Conservation (phyloP, 2,888 invertebrate species). For the Drosophila picticornis region DNA sequence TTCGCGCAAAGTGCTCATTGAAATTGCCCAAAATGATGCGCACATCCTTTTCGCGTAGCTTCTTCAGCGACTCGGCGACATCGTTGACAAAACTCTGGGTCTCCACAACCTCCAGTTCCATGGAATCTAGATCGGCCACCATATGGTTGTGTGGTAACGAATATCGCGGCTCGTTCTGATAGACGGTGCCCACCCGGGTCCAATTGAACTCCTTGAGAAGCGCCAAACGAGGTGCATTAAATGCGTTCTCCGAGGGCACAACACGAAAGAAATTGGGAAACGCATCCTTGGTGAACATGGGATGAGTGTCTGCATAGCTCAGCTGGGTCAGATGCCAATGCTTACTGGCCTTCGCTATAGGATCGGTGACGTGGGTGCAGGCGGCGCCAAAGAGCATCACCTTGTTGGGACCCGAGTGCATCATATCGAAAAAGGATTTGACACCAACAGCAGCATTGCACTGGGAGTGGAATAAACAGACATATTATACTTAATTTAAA, state of each 20-base stretch:
- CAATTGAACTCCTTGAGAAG: conserved; percentile 97
- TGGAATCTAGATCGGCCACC: conserved; percentile 93
- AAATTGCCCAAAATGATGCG: conserved; percentile 98
- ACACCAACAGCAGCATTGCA: conserved; percentile 97
- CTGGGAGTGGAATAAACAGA: conserved; percentile 85
- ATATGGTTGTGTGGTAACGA: conserved; percentile 95
- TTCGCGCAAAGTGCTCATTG: conserved; percentile 96
- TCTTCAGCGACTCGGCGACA: conserved; percentile 91
- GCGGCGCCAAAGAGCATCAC: conserved; percentile 98
- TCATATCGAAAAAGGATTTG: conserved; percentile 98
- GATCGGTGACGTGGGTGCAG: conserved; percentile 98
- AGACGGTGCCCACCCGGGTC: conserved; percentile 98
- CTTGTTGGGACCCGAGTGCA: conserved; percentile 96
- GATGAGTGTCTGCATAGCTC: conserved; percentile 98
- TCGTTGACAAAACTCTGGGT: conserved; percentile 97
- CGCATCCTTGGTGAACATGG: conserved; percentile 96
- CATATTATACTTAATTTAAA: not conserved
- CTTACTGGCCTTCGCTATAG: conserved; percentile 97
- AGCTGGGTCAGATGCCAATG: conserved; percentile 99
- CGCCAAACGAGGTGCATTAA: conserved; percentile 95
- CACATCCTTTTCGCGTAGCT: conserved; percentile 95
- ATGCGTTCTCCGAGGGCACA: conserved; percentile 98
- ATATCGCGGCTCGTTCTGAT: conserved; percentile 97
- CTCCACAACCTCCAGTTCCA: conserved; percentile 93
- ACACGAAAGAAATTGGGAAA: conserved; percentile 99